These are phyloP conservation scores for Pangasianodon gigas DNA, from an alignment of 2,113 vertebrate genomes.

Conservation along the genomic window DNA sequence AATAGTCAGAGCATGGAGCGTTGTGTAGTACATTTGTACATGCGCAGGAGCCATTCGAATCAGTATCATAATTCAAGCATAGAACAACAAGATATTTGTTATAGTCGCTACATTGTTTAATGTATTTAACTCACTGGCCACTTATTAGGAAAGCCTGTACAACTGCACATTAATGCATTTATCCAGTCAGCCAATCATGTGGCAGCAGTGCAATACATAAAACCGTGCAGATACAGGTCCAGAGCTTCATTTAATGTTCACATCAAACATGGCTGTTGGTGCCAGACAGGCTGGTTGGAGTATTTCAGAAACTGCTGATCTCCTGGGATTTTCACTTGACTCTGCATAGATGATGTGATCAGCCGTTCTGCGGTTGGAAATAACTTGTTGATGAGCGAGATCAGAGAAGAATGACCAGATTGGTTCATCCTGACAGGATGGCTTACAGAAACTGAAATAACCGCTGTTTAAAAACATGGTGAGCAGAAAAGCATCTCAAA, in stretches of 20 bases:
- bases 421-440: not conserved
- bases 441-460: not conserved
- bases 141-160: not conserved
- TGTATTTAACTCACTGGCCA: not conserved
- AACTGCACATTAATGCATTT: not conserved
- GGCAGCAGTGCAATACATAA: not conserved
- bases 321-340: not conserved
- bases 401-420: not conserved
- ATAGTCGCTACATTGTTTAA: not conserved
- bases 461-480: not conserved
- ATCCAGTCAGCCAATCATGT: not conserved
- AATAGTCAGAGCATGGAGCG: not conserved
- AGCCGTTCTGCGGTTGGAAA: not conserved
- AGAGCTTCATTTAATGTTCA: not conserved
- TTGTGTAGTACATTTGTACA: not conserved
- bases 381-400: not conserved
- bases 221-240: not conserved
- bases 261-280: not conserved
- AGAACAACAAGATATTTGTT: not conserved
- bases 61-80: not conserved
- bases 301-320: not conserved
- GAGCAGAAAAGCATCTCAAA: not conserved
- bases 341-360: not conserved
- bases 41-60: not conserved
- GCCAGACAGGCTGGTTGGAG: not conserved